A percentile compares a stretch with the other conserved stretches of the same genome.
These are phyloP conservation scores for Tangara arthus DNA, from an alignment of 2,797 vertebrate genomes.

Conservation along the genomic window DNA sequence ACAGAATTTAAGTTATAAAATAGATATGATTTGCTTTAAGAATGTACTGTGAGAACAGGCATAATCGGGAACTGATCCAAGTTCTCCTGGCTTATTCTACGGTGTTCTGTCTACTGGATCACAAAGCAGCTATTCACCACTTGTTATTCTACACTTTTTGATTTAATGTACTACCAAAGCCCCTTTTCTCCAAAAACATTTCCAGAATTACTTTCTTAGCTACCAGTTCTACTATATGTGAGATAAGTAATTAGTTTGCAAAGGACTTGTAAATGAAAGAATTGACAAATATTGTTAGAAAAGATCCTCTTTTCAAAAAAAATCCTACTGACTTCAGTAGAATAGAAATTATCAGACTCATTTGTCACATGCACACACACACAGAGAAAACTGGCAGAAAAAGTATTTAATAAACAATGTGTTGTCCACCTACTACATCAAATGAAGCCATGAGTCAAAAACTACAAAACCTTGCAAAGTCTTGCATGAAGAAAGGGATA, in stretches of 20 bases:
- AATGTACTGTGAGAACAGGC: not conserved
- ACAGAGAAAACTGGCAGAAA: not conserved
- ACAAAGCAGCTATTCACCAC: slow-evolving; percentile 6
- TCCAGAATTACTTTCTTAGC: not conserved
- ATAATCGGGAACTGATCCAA: not conserved
- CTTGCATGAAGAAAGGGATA: not conserved
- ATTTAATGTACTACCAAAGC: not conserved
- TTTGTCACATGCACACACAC: not conserved
- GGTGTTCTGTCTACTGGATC: not conserved
- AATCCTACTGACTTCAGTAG: not conserved
- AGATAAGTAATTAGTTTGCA: not conserved
- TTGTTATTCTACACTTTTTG: not conserved
- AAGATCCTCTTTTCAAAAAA: not conserved
- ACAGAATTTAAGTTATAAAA: not conserved
- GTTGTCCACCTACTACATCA: not conserved
- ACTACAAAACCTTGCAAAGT: not conserved
- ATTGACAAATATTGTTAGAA: not conserved
- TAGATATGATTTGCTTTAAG: not conserved
- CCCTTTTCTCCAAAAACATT: not conserved
- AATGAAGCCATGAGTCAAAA: not conserved
- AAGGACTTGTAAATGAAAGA: not conserved
- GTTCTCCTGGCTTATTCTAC: not conserved
- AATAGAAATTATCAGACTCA: not conserved
- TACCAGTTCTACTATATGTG: not conserved
- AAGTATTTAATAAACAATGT: not conserved